Base-by-base conservation (phyloP, 2,888 invertebrate species). In the Biston stratarius region DNA sequence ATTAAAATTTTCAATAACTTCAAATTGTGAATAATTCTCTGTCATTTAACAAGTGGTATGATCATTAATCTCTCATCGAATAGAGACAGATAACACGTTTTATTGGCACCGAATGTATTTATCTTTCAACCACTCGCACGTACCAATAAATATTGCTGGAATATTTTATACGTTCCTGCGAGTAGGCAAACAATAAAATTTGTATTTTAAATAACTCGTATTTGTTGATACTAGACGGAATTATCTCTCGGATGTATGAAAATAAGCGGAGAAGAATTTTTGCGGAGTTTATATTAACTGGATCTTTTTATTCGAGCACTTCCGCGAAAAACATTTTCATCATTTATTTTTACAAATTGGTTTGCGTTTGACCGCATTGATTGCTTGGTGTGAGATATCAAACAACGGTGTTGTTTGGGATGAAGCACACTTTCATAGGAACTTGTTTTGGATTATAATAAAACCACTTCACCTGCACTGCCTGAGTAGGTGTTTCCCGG, bases 151-250 rank as follows among this genome's bases (percentile, higher is more conserved):
- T 62, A 62, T 59, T 9, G n/a, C 42, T 48, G 61, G 61, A 67
- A 53, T 53, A 62, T 58, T 61, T 58, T 53, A 58, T 64, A 55
- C 44, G 49, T 51, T 60, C 40, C 55, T 7, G 8, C 49, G 36
- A 49, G 44, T 38, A 61, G 55, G 53, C 58, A 55, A 53, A 48
- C 40, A 58, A 59, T 61, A 67, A 61, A 61, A 61, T 59, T 59
- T 58, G 55, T 51, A 53, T 67, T 72, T 63, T 49, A 62, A 69
- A 67, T 64, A 64, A 56, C 61, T 36, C 15, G 5, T 48, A 56
- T 61, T 66, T 72, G 70, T 68, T 70, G 64, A 70, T 66, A 61
- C 64, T 59, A 66, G 61, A 60, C 48, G 33, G 60, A 72, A 66
- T 62, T 70, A 70, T 68, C 55, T 68, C 58, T 63, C 56, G 55